Percentiles rank a stretch among this genome's conserved stretches.
These are phyloP conservation scores for Eupithecia abbreviata DNA, from an alignment of 2,888 invertebrate species.

Conservation along the genomic window DNA sequence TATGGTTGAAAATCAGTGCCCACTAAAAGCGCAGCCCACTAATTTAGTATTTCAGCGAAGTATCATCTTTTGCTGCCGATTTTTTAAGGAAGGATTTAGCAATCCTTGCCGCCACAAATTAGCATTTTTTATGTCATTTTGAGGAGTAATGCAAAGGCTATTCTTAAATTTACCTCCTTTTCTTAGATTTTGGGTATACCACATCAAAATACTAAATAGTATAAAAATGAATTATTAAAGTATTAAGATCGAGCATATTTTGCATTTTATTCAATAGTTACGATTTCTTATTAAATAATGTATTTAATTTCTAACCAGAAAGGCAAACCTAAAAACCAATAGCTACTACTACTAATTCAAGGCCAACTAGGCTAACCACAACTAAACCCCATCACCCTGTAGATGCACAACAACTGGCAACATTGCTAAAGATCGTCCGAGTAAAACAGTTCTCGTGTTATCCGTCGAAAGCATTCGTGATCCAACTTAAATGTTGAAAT, in stretches of 20 bases:
- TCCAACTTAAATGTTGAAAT: constrained; percentile 65
- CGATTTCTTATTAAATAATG: background rate
- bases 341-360: background rate
- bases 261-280: background rate
- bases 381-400: constrained; percentile 17
- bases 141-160: no score
- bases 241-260: background rate
- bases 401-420: constrained; percentile 19
- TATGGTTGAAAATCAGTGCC: no score
- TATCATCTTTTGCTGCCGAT: no score
- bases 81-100: no score
- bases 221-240: background rate
- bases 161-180: no score
- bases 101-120: no score
- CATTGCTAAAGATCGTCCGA: constrained; percentile 51
- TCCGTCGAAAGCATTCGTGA: constrained; percentile 69
- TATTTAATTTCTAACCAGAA: background rate
- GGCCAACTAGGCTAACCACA: background rate
- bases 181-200: no score
- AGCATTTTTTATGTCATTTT: no score
- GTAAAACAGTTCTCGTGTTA: constrained; percentile 80
- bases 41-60: no score
- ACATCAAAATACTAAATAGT: no score
- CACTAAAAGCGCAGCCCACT: no score
- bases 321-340: background rate